Conservation (phyloP, 2,888 invertebrate species). For the Xylophagus ater region DNA sequence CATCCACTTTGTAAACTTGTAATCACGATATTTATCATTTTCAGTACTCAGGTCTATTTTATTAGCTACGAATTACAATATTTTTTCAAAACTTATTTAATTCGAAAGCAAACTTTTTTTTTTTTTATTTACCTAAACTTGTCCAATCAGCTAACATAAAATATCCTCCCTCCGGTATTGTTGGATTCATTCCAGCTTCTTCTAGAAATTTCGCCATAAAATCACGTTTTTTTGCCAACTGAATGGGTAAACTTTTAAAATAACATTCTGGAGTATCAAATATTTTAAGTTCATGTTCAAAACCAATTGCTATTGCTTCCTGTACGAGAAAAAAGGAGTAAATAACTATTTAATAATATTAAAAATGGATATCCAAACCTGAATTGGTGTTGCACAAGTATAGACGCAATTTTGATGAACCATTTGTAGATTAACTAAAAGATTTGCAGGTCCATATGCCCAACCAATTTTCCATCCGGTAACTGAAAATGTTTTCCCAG, state of each 20-base stretch:
- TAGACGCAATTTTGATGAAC: slow-evolving; percentile 94
- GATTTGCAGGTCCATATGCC: slow-evolving; percentile 79
- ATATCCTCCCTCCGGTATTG: slow-evolving; percentile 92
- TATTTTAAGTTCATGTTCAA: slow-evolving; percentile 71
- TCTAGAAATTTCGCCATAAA: slow-evolving; percentile 60
- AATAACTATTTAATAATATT: slow-evolving; percentile 3
- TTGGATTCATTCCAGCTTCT: slow-evolving; percentile 79
- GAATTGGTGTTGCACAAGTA: slow-evolving; percentile 79
- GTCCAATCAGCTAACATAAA: slow-evolving; percentile 94
- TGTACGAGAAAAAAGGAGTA: slow-evolving; percentile 31
- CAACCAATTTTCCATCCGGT: slow-evolving; percentile 97
- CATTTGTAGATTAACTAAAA: slow-evolving; percentile 71
- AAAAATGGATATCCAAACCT: slow-evolving; percentile 39
- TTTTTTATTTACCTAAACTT: slow-evolving; percentile 46
- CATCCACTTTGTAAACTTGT: slow-evolving; percentile 92
- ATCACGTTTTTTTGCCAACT: slow-evolving; percentile 69
- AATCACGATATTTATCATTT: slow-evolving; percentile 67
- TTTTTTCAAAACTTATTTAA: not conserved
- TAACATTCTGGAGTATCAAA: slow-evolving; percentile 68
- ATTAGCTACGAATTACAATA: slow-evolving; percentile 38
- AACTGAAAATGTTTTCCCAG: slow-evolving; percentile 95
- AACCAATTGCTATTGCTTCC: slow-evolving; percentile 84
- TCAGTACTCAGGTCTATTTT: slow-evolving; percentile 61
- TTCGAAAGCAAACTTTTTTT: not conserved
- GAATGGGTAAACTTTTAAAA: slow-evolving; percentile 61